Base-by-base conservation (phyloP, 2,113 vertebrate species). In the Macroglossus sobrinus region DNA sequence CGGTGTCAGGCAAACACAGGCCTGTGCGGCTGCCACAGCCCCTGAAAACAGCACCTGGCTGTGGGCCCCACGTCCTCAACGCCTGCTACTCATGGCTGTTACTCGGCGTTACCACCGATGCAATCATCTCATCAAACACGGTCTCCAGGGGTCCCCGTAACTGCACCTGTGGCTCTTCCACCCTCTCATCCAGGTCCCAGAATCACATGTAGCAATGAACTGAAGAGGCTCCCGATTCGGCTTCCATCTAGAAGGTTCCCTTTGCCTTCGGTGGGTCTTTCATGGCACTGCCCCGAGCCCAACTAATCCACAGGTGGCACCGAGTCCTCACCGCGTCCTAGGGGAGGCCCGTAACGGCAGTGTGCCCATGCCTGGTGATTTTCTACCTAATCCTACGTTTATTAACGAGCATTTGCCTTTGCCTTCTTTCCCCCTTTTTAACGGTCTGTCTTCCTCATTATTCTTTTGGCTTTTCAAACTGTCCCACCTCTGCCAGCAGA, bases 11-110 rank as follows among this genome's bases (percentile, higher is more conserved):
- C 61, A 30, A 7, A 90, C 43, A 1, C 0, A 15, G 93, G 79
- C 38, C 63, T 57, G 55, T 24, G 55, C 21, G 9, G 3, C 55
- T 57, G 22, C 22, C 47, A 16, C 47, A 16, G 47, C 47, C 47
- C 47, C 14, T 50, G 47, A 50, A 50, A 50, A 15, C 15, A 50
- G 50, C 50, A 15, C 50, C 50, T 4, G 50, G 50, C 50, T 5
- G 50, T 5, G 50, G 50, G 50, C 50, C 5, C 26, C 0, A 0
- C 19, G 0, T 0, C 78, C 91, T 75, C 82, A 18, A 7, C 6
- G 53, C 95, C 38, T 3, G 35, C 33, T 4, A 2, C 15, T 1
- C 13, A 4, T 0, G n/a, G n/a, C n/a, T 15, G 5, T 14, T 1
- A 3, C 13, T 0, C 30, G 2, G 76, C 4, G 1, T 7, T 7